Conservation (phyloP, 2,113 vertebrate genomes). For the Excalfactoria chinensis region DNA sequence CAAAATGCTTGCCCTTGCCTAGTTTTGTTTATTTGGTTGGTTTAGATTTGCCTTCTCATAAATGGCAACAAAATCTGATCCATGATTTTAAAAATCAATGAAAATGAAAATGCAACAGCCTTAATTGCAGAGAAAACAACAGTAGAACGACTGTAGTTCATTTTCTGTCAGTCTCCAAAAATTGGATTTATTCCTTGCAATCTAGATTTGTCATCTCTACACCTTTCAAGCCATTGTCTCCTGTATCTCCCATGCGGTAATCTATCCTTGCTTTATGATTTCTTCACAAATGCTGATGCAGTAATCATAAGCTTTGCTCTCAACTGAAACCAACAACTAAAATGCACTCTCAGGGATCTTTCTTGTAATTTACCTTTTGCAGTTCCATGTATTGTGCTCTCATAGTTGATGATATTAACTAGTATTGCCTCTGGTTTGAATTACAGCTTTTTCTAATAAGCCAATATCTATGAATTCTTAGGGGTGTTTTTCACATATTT, state of each 20-base stretch:
- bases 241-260: conserved; percentile 9
- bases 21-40: background rate
- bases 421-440: background rate
- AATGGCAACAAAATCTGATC: background rate
- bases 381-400: background rate
- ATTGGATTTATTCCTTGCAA: background rate
- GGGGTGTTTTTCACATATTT: background rate
- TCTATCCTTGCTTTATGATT: background rate
- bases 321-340: background rate
- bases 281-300: background rate
- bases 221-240: background rate
- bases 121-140: background rate
- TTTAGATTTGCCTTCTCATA: background rate
- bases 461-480: background rate
- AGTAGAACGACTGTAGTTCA: background rate
- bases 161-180: background rate
- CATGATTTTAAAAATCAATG: background rate
- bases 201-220: background rate
- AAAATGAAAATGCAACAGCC: background rate
- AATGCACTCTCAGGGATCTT: background rate
- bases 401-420: background rate
- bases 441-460: background rate
- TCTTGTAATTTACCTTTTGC: background rate
- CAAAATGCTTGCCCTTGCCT: background rate
- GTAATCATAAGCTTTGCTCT: background rate